phyloP scores from a whole-genome alignment of 2,113 vertebrate species.

The Accipiter cooperii region DNA sequence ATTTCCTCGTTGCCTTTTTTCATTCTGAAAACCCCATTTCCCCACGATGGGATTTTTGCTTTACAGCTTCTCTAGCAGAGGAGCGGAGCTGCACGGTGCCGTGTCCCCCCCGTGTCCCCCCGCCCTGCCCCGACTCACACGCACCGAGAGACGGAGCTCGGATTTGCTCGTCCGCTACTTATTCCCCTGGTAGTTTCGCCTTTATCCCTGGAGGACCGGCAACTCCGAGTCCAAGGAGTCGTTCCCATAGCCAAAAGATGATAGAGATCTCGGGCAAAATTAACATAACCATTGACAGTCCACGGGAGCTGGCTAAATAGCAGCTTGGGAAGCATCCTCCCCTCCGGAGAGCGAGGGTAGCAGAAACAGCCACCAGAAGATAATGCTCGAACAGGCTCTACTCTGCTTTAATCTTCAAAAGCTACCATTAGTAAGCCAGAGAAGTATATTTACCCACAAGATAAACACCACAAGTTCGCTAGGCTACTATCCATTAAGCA shows the following conservation, averaged over 20 bases:
- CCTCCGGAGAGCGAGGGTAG: not conserved
- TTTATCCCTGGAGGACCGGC: not conserved
- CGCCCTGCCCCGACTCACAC: accelerated
- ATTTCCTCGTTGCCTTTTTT: not conserved
- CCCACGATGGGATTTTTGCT: not conserved
- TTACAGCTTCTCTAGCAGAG: not conserved
- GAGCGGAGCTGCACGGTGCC: not conserved
- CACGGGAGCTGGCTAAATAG: not conserved
- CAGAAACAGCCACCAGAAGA: not conserved
- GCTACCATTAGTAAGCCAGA: slow-evolving; percentile 42
- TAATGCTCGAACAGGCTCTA: slow-evolving; percentile 11
- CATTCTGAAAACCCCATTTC: not conserved
- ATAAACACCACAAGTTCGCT: slow-evolving; percentile 41
- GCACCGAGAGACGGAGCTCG: accelerated
- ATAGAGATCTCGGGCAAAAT: not conserved
- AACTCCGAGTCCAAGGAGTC: not conserved
- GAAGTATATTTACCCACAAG: slow-evolving; percentile 42
- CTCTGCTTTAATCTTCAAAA: slow-evolving; percentile 51
- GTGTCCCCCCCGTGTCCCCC: too few relatives aligned
- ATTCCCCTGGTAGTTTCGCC: not conserved
- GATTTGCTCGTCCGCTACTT: not conserved
- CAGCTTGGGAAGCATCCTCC: not conserved
- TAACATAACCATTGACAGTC: not conserved
- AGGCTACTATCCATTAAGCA: slow-evolving; percentile 28
- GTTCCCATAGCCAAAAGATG: not conserved